A percentile compares a stretch with the other conserved stretches of the same genome.
Evolutionary conservation across 2,797 vertebrate species (phyloP).

Genomic region (Hippocampus kuda): DNA sequence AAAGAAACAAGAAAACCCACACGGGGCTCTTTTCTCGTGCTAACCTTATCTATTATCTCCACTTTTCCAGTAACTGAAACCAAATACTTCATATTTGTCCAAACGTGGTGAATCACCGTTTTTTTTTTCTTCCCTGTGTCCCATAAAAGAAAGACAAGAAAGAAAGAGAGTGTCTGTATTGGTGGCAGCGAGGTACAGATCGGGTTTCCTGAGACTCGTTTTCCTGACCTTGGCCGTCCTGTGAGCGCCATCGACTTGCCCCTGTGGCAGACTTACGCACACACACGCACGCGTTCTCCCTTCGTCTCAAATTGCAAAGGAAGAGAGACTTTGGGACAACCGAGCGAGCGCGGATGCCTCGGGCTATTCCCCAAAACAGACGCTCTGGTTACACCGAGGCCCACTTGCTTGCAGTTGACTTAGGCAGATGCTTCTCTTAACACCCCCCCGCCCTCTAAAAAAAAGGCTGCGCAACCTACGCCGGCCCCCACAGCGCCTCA

Average conservation of each 20-base stretch:
- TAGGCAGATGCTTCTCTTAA: conserved; percentile 52
- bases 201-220: conserved; percentile 61
- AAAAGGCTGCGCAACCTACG: conserved; percentile 35
- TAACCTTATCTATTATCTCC: too few species aligned
- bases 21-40: too few species aligned
- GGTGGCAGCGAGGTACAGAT: conserved; percentile 52
- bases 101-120: too few species aligned
- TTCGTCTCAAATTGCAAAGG: conserved; percentile 29
- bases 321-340: conserved; percentile 64
- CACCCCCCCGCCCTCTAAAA: conserved; percentile 25
- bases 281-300: conserved; percentile 22
- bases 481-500: conserved; percentile 53
- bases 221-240: conserved; percentile 50
- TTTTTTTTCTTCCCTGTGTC: too few species aligned
- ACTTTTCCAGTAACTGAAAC: too few species aligned
- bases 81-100: too few species aligned
- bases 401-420: conserved; percentile 63
- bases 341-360: conserved; percentile 45
- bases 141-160: conserved; percentile 38
- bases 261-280: conserved; percentile 27
- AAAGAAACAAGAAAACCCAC: too few species aligned
- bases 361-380: conserved; percentile 55
- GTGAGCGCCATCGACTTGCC: conserved; percentile 26
- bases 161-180: conserved; percentile 41
- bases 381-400: conserved; percentile 61